These are phyloP conservation scores for Heteractis magnifica DNA, from an alignment of 92 coral and sea anemone species.

Conservation along the genomic window DNA sequence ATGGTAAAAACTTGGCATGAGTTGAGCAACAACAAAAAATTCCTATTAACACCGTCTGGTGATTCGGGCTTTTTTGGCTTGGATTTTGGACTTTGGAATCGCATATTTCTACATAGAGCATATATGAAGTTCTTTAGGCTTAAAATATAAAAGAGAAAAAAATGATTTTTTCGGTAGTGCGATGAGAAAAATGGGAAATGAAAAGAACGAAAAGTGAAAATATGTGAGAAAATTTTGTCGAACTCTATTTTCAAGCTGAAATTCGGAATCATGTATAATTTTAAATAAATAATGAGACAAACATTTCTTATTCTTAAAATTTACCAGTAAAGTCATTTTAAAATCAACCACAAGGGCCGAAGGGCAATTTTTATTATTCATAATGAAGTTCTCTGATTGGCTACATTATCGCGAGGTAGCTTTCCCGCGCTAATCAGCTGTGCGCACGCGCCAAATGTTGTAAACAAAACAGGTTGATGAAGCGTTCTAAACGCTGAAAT, in stretches of 20 bases:
- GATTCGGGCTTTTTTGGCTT: background rate
- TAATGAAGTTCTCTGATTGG: constrained; percentile 48
- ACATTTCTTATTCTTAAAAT: background rate
- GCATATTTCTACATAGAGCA: background rate
- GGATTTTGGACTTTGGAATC: background rate
- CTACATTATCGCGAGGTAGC: constrained; percentile 57
- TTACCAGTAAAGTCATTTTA: constrained; percentile 14
- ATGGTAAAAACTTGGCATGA: background rate
- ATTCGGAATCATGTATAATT: background rate
- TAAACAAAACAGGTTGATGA: constrained; percentile 38
- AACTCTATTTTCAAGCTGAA: background rate
- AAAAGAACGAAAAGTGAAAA: background rate
- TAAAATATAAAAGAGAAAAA: background rate
- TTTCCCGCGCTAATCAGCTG: constrained; percentile 17
- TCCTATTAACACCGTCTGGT: background rate
- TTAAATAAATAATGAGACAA: constrained; percentile 5
- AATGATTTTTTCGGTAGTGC: background rate
- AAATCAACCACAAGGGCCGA: constrained; percentile 25
- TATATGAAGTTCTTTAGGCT: background rate
- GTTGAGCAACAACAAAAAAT: background rate
- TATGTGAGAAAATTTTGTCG: background rate
- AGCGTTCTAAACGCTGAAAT: constrained; percentile 23
- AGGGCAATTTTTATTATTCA: background rate
- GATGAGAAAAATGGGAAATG: background rate
- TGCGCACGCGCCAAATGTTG: constrained; percentile 35